phyloP scores from a whole-genome alignment of 2,113 vertebrate genomes.

The Mus pahari region DNA sequence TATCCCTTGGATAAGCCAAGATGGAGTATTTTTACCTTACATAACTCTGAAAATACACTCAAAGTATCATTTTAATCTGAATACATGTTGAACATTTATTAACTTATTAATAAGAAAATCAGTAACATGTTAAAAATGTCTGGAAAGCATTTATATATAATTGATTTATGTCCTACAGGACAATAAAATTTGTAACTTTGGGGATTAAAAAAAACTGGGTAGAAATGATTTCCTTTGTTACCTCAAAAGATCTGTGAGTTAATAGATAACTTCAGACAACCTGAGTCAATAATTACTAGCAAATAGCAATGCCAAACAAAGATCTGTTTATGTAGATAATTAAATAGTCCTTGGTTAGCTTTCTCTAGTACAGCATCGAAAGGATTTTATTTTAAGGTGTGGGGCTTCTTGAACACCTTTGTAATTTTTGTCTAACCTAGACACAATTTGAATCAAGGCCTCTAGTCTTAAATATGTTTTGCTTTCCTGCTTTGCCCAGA shows the following conservation, averaged over 20 bases:
- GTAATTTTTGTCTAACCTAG: background rate
- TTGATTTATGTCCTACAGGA: slow-evolving; percentile 27
- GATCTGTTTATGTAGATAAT: background rate
- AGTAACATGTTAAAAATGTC: background rate
- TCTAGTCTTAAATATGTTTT: background rate
- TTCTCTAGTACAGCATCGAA: background rate
- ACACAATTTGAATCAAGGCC: slow-evolving; percentile 17
- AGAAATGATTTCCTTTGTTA: slow-evolving; percentile 40
- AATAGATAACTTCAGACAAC: slow-evolving; percentile 39
- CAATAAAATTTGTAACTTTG: slow-evolving; percentile 48
- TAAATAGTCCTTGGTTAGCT: slow-evolving; percentile 15
- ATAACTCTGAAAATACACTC: background rate
- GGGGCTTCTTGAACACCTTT: slow-evolving; percentile 16
- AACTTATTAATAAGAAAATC: slow-evolving; percentile 46
- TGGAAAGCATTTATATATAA: slow-evolving; percentile 17
- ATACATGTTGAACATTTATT: slow-evolving; percentile 44
- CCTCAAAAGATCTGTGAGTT: slow-evolving; percentile 38
- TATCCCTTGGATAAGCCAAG: slow-evolving; percentile 47
- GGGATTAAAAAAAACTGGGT: background rate
- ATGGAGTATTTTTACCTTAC: slow-evolving; percentile 54
- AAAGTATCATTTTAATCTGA: slow-evolving; percentile 58
- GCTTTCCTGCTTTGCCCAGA: background rate
- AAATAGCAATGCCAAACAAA: slow-evolving; percentile 56
- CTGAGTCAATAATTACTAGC: slow-evolving; percentile 50
- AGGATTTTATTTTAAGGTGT: slow-evolving; percentile 23